Conservation (phyloP, 1,140 invertebrate species). For the Temnothorax longispinosus region DNA sequence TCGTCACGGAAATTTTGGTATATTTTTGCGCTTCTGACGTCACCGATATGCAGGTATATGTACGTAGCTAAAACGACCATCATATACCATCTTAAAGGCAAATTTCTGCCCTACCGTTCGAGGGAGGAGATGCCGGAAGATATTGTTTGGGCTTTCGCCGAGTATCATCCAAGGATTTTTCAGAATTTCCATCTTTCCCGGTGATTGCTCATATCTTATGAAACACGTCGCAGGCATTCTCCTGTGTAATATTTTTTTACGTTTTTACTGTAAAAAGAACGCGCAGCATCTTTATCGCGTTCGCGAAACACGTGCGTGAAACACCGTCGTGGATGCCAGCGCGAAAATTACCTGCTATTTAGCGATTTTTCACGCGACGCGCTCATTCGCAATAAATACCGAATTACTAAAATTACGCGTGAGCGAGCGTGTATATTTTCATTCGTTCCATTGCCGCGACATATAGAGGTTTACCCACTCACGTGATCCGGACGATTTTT, state of each 20-base stretch:
- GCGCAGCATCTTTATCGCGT: not conserved
- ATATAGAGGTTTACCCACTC: too few species aligned
- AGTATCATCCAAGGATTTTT: constrained; percentile 23
- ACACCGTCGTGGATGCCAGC: not conserved
- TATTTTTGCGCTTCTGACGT: constrained; percentile 23
- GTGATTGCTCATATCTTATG: constrained; percentile 43
- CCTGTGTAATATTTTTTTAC: constrained; percentile 20
- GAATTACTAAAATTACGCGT: constrained; percentile 22
- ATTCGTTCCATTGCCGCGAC: not conserved
- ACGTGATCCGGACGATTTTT: not conserved
- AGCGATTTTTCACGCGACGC: constrained; percentile 18
- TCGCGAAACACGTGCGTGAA: not conserved
- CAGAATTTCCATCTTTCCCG: constrained; percentile 37
- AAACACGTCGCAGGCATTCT: constrained; percentile 16
- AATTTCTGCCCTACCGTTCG: constrained; percentile 29
- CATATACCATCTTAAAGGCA: not conserved
- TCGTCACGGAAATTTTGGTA: constrained; percentile 12
- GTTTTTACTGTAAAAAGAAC: constrained; percentile 6
- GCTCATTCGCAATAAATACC: constrained; percentile 30
- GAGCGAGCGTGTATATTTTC: constrained; percentile 28
- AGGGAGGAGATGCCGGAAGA: constrained; percentile 21
- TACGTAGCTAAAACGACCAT: not conserved
- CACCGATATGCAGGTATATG: not conserved
- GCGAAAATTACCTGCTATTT: constrained; percentile 16
- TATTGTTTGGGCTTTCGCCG: constrained; percentile 23